These are phyloP conservation scores for Antrozous pallidus DNA, from an alignment of 2,797 vertebrate genomes.

Conservation along the genomic window DNA sequence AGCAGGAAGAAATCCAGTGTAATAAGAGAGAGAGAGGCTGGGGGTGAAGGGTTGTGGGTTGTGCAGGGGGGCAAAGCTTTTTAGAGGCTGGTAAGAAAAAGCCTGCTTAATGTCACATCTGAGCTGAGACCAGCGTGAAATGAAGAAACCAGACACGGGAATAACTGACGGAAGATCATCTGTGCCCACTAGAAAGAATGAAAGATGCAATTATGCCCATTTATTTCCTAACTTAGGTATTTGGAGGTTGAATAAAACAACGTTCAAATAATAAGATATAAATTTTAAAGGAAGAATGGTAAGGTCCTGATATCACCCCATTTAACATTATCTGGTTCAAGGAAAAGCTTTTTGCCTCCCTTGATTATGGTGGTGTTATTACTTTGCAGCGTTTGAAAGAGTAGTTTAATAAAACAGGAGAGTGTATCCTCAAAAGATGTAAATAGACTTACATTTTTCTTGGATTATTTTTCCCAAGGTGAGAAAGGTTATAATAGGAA, in stretches of 20 bases:
- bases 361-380: not conserved
- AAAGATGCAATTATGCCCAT: not conserved
- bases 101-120: not conserved
- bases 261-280: not conserved
- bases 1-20: not conserved
- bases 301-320: not conserved
- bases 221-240: not conserved
- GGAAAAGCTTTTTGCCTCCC: not conserved
- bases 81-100: not conserved
- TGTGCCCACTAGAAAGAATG: not conserved
- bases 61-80: not conserved
- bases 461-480: not conserved
- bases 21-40: not conserved
- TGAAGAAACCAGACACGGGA: not conserved
- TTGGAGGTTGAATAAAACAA: not conserved
- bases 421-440: not conserved
- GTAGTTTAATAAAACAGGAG: not conserved
- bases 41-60: rapidly evolving
- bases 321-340: not conserved
- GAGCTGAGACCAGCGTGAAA: not conserved
- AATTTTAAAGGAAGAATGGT: not conserved
- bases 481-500: not conserved
- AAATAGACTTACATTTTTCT: not conserved
- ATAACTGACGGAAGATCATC: not conserved
- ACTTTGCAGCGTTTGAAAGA: not conserved